Evolutionary conservation across 2,888 invertebrate genomes (phyloP), one percentile per base, ranked within the genome.

Genomic region (Odontothrips loti): DNA sequence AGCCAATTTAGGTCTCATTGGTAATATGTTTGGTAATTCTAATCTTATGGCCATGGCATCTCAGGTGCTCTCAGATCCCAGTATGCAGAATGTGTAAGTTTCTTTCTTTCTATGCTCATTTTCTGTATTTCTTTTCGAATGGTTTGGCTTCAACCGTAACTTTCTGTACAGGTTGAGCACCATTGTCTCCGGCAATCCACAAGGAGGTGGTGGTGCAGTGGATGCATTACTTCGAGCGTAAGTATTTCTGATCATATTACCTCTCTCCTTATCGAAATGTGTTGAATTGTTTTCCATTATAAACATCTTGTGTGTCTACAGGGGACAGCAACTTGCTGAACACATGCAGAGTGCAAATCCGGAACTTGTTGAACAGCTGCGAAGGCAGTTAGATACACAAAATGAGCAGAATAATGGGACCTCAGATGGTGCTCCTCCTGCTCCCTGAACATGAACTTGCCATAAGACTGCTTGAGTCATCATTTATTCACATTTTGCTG

Each of bases 331-430:
- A 83, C 89, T 96, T 81, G 95, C 95, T 12, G 92, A 92, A 85
- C 94, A 94, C 86, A 94, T 96, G 92, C 93, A 95, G 86, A 90
- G 90, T 79, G 90, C 91, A 27, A 95, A 96, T 88, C 96, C 96
- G 0, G 94, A 94, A 82, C 89, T 96, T 79, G 93, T 96, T 48
- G 94, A 95, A 83, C 92, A 93, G 85, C 88, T 96, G 82, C 89
- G 95, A 82, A 89, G 89, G 79, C 91, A 91, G 86, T 90, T 91
- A 88, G 86, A 85, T 1, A 79, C 63, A 0, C 80, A 80, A 15
- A 79, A 48, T 63, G 34, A 43, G 34, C 58, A 58, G 17, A 58
- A 75, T 12, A 75, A 75, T 9, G 68, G 68, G 27, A 12, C 68
- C 23, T 27, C 68, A 12, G 68, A 27, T 11, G 68, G 27, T 12